phyloP scores from a whole-genome alignment of 2,797 vertebrate genomes.

The Setipinna tenuifilis region DNA sequence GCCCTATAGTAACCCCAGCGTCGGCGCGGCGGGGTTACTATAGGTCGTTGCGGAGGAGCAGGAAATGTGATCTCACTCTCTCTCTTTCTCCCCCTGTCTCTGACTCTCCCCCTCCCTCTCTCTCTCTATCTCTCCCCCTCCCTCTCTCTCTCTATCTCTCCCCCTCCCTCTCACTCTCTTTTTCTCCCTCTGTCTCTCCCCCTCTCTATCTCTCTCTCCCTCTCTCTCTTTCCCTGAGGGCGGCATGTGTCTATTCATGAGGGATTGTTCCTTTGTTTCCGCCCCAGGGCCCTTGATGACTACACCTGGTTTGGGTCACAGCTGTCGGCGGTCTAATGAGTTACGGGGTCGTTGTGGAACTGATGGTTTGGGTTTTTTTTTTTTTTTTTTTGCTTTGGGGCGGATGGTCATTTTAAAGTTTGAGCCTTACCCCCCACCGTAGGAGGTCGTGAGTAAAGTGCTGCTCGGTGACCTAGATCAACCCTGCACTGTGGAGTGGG shows the following conservation, averaged over 20 bases:
- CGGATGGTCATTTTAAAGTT: too few species aligned
- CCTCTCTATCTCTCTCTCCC: slow-evolving; percentile 40
- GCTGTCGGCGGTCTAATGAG: too few species aligned
- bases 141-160: neutral
- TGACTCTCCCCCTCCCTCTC: slow-evolving; percentile 14
- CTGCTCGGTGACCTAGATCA: neutral
- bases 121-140: slow-evolving; percentile 37
- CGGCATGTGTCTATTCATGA: neutral
- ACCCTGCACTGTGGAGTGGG: neutral
- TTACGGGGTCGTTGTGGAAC: too few species aligned
- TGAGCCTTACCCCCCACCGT: too few species aligned
- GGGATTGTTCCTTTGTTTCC: neutral
- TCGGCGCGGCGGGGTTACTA: slow-evolving; percentile 80
- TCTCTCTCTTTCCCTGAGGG: neutral
- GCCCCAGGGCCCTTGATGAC: neutral
- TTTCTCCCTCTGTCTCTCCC: slow-evolving; percentile 46
- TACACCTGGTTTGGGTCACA: too few species aligned
- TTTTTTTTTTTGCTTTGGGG: too few species aligned
- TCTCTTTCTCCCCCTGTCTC: neutral
- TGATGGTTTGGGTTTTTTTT: too few species aligned
- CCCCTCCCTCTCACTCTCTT: neutral
- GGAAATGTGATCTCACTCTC: slow-evolving; percentile 69
- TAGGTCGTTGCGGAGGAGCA: slow-evolving; percentile 77
- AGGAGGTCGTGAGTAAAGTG: too few species aligned
- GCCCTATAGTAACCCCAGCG: slow-evolving; percentile 89